Evolutionary conservation across 2,888 invertebrate species (phyloP).

Genomic region (Epirrita christyi): DNA sequence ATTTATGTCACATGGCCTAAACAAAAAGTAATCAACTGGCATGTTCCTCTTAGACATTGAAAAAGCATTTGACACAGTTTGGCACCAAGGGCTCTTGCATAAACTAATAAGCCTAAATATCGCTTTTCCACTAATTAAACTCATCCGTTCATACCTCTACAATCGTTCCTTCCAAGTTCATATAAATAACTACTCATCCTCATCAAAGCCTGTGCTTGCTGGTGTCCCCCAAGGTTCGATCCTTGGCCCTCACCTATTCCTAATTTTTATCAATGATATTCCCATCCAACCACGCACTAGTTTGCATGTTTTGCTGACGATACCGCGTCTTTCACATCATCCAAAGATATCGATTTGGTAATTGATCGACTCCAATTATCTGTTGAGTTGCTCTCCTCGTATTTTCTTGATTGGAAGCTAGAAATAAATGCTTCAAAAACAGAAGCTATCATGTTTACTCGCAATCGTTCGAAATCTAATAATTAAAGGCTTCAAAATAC

Average conservation of each 20-base stretch:
- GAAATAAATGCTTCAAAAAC: conserved; percentile 12
- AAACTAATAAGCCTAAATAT: neutral
- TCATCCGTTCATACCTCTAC: neutral
- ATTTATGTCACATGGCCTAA: conserved; percentile 1
- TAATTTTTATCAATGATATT: conserved; percentile 5
- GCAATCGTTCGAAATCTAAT: conserved; percentile 6
- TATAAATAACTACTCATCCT: neutral
- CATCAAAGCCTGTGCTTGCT: neutral
- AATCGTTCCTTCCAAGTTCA: neutral
- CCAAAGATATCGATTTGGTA: neutral
- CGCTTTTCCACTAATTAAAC: neutral
- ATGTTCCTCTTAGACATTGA: no score
- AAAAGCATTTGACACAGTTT: no score
- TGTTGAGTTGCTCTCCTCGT: neutral
- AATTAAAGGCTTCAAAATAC: neutral
- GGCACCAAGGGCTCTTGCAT: no score
- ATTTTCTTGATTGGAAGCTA: no score
- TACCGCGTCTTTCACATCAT: conserved; percentile 3
- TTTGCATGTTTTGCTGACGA: conserved; percentile 13
- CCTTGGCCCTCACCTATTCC: conserved; percentile 8
- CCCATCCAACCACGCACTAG: conserved; percentile 4
- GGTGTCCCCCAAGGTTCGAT: conserved; percentile 17
- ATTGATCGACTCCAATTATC: neutral
- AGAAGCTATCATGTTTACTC: conserved; percentile 17
- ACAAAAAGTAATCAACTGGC: conserved; percentile 3